These are phyloP conservation scores for Perizoma affinitatum DNA, from an alignment of 2,888 invertebrate genomes.

Conservation along the genomic window DNA sequence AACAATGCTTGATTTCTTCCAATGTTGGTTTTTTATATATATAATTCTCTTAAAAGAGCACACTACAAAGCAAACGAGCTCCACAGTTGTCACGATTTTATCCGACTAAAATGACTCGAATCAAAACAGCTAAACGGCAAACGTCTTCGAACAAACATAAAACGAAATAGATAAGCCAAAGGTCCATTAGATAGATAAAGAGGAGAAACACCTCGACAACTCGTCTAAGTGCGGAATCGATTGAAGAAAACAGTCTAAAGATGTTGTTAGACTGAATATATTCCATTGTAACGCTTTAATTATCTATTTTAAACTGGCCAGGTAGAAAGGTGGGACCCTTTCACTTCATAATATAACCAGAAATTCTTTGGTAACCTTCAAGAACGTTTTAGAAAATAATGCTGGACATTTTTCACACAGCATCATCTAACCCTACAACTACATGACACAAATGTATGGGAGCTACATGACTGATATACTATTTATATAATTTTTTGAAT, in stretches of 20 bases:
- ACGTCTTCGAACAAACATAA: conserved; percentile 35
- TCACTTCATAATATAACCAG: no score
- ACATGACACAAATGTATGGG: no score
- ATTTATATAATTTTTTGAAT: no score
- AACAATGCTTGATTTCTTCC: no score
- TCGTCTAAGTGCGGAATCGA: conserved; percentile 44
- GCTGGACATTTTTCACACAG: no score
- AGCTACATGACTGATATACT: no score
- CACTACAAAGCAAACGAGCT: conserved; percentile 11
- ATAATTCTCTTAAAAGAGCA: neutral
- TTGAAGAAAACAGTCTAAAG: conserved; percentile 47
- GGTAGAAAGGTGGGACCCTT: no score
- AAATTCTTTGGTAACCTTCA: no score
- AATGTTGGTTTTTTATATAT: no score
- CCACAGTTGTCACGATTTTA: conserved; percentile 10
- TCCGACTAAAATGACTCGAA: conserved; percentile 27
- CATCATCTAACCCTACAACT: no score
- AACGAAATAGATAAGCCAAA: conserved; percentile 47
- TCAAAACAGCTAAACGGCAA: conserved; percentile 33
- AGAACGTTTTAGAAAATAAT: no score
- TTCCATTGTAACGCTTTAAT: conserved; percentile 19
- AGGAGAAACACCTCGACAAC: conserved; percentile 49
- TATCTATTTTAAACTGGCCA: no score
- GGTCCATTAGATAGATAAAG: conserved; percentile 56
- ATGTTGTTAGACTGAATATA: conserved; percentile 13